Evolutionary conservation across 2,888 invertebrate species (phyloP).

Genomic region (Catocala sponsa): DNA sequence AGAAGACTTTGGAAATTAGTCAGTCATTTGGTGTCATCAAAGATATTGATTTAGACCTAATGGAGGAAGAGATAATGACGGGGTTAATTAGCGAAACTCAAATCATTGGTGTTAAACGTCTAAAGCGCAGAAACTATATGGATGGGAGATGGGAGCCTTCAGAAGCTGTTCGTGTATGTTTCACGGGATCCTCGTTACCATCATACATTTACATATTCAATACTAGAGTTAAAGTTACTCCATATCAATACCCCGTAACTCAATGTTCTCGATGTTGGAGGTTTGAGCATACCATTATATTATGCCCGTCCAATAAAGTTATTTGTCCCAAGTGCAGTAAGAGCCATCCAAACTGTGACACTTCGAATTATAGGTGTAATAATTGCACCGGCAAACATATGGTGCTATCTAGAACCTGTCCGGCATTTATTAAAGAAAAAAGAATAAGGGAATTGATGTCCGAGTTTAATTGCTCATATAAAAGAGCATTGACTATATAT

Average conservation of each 20-base stretch:
- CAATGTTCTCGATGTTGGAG: conserved; percentile 44
- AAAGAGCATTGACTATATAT: background rate
- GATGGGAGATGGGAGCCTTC: no score
- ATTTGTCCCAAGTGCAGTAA: conserved; percentile 15
- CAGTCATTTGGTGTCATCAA: no score
- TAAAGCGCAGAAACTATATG: no score
- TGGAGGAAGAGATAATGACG: no score
- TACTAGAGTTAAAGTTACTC: background rate
- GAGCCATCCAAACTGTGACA: conserved; percentile 12
- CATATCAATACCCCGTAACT: conserved; percentile 38
- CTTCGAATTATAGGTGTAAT: background rate
- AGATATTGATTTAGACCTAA: no score
- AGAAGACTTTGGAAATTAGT: no score
- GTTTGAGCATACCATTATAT: conserved; percentile 10
- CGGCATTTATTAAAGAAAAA: conserved; percentile 1
- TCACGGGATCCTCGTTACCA: no score
- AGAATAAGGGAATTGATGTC: background rate
- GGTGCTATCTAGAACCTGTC: background rate
- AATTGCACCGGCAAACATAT: conserved; percentile 15
- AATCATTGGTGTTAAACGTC: no score
- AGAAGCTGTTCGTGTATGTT: no score
- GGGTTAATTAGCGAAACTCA: no score
- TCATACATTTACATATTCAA: no score
- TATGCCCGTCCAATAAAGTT: conserved; percentile 12
- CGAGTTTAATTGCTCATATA: background rate